A percentile compares a stretch with the other conserved stretches of the same genome.
Conservation (phyloP, 2,888 invertebrate genomes). For the Elysia crispata region DNA sequence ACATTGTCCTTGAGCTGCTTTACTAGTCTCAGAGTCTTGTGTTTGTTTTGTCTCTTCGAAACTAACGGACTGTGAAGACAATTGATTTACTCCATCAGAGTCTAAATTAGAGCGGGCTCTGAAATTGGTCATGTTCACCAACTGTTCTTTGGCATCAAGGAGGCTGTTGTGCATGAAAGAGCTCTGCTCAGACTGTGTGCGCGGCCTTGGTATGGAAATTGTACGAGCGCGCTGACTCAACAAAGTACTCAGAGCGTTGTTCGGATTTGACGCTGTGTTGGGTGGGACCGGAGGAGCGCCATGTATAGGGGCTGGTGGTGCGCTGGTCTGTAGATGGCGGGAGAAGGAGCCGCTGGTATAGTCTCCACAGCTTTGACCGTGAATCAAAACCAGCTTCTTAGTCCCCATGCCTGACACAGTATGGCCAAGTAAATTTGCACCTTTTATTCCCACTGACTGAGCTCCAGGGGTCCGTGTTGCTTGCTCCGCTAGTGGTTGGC, state of each 20-base stretch:
- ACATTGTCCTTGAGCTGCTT: not conserved
- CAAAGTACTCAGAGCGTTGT: not conserved
- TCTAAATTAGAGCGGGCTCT: conserved; percentile 6
- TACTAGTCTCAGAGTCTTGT: not conserved
- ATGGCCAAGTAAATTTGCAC: not conserved
- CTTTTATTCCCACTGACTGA: not conserved
- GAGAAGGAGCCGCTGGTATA: not conserved
- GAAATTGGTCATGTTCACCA: conserved; percentile 22
- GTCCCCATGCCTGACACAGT: not conserved
- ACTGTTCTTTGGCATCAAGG: conserved; percentile 23
- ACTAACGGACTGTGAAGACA: not conserved
- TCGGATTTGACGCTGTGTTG: not conserved
- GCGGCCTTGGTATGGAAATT: conserved; percentile 50
- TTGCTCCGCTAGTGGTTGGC: not conserved
- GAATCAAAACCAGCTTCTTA: not conserved
- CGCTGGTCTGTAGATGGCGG: not conserved
- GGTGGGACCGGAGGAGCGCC: not conserved
- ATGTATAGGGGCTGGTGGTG: no score
- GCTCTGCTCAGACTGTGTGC: conserved; percentile 27
- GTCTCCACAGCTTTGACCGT: not conserved
- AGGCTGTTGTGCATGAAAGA: conserved; percentile 29
- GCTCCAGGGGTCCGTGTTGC: not conserved
- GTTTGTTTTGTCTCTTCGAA: not conserved
- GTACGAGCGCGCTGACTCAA: conserved; percentile 44
- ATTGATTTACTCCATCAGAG: not conserved